Conservation (phyloP, 2,888 invertebrate genomes). For the Diaperis boleti region DNA sequence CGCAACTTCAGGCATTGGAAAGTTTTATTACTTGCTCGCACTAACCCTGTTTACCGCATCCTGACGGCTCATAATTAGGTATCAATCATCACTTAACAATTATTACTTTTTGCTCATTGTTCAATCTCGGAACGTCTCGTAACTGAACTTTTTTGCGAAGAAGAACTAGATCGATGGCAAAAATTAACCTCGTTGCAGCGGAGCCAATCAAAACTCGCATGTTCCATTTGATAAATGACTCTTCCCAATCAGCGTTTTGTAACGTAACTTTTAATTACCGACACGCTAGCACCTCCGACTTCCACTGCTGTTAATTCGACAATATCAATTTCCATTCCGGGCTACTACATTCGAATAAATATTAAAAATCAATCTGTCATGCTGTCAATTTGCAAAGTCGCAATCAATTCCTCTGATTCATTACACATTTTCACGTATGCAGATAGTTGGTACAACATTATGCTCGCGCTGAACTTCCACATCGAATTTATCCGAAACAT, state of each 20-base stretch:
- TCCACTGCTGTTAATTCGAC: conserved; percentile 5
- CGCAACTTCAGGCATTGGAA: conserved; percentile 27
- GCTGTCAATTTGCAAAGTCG: conserved; percentile 30
- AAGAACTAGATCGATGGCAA: too few relatives aligned
- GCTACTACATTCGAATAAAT: conserved; percentile 22
- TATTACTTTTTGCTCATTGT: too few relatives aligned
- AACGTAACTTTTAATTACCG: background rate
- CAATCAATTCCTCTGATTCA: conserved; percentile 26
- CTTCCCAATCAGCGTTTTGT: background rate
- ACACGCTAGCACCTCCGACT: background rate
- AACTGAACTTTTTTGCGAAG: too few relatives aligned
- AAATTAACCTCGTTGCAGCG: too few relatives aligned
- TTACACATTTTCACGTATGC: conserved; percentile 36
- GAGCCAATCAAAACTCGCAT: too few relatives aligned
- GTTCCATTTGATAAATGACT: too few relatives aligned
- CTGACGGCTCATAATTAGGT: conserved; percentile 19
- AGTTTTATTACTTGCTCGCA: conserved; percentile 30
- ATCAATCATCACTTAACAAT: conserved; percentile 20
- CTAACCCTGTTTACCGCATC: conserved; percentile 25
- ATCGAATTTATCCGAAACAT: conserved; percentile 36
- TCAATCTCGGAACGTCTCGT: too few relatives aligned
- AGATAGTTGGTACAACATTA: conserved; percentile 10
- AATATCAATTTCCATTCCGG: conserved; percentile 6
- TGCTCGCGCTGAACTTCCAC: conserved; percentile 17
- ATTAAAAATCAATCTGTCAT: conserved; percentile 32